These are phyloP conservation scores for Tenebrosternarchus preto DNA, from an alignment of 2,113 vertebrate species.

Conservation along the genomic window DNA sequence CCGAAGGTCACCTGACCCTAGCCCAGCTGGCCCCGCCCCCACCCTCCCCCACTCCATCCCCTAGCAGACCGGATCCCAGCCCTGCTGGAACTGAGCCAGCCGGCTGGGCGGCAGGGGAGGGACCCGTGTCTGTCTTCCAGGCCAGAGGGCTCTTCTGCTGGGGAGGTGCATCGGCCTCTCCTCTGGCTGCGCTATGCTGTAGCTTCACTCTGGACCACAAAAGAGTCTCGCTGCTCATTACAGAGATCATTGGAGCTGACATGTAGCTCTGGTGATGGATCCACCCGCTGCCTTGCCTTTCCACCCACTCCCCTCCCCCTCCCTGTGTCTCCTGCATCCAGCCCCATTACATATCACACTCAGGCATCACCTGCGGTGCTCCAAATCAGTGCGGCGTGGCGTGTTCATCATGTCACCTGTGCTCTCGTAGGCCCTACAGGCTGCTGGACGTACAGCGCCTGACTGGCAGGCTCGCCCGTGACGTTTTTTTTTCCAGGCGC, in stretches of 20 bases:
- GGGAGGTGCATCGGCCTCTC: slow-evolving; percentile 67
- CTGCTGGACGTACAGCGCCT: slow-evolving; percentile 68
- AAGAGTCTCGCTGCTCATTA: slow-evolving; percentile 58
- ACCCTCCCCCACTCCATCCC: no score
- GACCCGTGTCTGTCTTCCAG: slow-evolving; percentile 65
- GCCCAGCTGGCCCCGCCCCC: slow-evolving; percentile 60
- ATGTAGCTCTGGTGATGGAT: slow-evolving; percentile 63
- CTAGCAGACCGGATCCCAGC: slow-evolving; percentile 48
- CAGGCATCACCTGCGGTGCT: slow-evolving; percentile 59
- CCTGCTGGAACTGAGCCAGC: slow-evolving; percentile 66
- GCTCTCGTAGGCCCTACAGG: slow-evolving; percentile 56
- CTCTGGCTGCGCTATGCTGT: slow-evolving; percentile 70
- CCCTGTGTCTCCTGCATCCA: neutral
- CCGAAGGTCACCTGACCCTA: slow-evolving; percentile 65
- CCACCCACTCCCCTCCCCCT: slow-evolving; percentile 58
- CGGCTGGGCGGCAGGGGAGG: slow-evolving; percentile 68
- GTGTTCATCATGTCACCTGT: slow-evolving; percentile 68
- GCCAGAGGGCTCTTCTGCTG: slow-evolving; percentile 41
- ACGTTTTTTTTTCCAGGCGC: slow-evolving; percentile 40
- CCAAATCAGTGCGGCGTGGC: slow-evolving; percentile 65
- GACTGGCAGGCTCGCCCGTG: slow-evolving; percentile 68
- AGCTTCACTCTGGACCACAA: slow-evolving; percentile 57
- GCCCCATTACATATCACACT: slow-evolving; percentile 61
- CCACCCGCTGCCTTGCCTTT: slow-evolving; percentile 57
- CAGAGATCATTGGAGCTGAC: slow-evolving; percentile 63